Evolutionary conservation across 1,140 invertebrate genomes (phyloP).

Genomic region (Drosophila equinoxialis): DNA sequence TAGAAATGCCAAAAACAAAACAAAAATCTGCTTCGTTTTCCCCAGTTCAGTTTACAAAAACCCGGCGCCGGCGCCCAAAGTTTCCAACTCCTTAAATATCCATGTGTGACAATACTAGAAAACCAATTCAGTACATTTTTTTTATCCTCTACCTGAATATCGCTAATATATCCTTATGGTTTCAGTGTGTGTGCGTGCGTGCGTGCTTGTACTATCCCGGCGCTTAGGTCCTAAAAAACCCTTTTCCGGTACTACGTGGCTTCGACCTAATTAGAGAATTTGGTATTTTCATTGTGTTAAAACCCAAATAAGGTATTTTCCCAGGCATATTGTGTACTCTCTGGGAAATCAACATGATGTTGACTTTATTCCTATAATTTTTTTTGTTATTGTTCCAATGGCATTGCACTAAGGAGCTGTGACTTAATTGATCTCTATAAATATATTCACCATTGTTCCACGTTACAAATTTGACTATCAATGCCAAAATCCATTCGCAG

Average conservation of each 20-base stretch:
- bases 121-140: slow-evolving; percentile 66
- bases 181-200: neutral
- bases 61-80: slow-evolving; percentile 51
- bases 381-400: neutral
- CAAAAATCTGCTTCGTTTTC: slow-evolving; percentile 67
- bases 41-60: slow-evolving; percentile 49
- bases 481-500: no score
- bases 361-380: slow-evolving; percentile 42
- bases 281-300: slow-evolving; percentile 81
- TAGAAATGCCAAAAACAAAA: slow-evolving; percentile 46
- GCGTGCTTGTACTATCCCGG: slow-evolving; percentile 60
- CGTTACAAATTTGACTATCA: no score
- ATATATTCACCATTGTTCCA: neutral
- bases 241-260: slow-evolving; percentile 67
- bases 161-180: slow-evolving; percentile 1
- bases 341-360: slow-evolving; percentile 45
- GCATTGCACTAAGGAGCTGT: no score
- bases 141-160: slow-evolving; percentile 53
- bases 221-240: slow-evolving; percentile 77
- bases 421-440: neutral
- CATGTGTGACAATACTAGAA: slow-evolving; percentile 48
- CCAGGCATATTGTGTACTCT: slow-evolving; percentile 55
- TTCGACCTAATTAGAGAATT: slow-evolving; percentile 75
- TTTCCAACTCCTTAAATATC: slow-evolving; percentile 53
- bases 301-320: slow-evolving; percentile 76